phyloP scores from a whole-genome alignment of 2,797 vertebrate genomes.

The Huso huso region DNA sequence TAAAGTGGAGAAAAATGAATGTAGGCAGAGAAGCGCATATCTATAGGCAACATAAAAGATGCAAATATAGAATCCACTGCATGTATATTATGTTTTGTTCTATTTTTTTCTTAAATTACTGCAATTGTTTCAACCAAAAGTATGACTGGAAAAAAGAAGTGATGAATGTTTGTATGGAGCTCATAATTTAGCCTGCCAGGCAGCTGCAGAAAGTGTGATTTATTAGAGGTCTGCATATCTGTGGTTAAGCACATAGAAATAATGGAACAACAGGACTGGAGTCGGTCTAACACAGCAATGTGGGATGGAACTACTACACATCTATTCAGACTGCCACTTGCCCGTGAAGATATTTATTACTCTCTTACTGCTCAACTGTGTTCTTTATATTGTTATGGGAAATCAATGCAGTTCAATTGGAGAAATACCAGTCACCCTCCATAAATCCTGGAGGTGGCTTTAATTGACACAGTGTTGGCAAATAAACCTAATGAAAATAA shows the following conservation, averaged over 20 bases:
- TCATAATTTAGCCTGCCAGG: too few species aligned
- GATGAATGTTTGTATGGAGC: too few species aligned
- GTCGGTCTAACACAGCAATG: background rate
- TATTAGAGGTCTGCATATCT: too few species aligned
- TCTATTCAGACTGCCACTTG: conserved; percentile 18
- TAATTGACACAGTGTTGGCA: conserved; percentile 23
- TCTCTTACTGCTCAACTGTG: conserved; percentile 5
- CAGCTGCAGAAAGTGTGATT: too few species aligned
- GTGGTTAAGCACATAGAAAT: background rate
- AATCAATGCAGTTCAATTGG: conserved; percentile 21
- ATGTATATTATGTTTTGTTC: too few species aligned
- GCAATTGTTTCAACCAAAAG: too few species aligned
- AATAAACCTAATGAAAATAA: conserved; percentile 19
- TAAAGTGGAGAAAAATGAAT: too few species aligned
- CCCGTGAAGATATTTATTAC: conserved; percentile 19
- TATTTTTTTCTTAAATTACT: too few species aligned
- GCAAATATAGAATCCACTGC: too few species aligned
- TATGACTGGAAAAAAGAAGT: too few species aligned
- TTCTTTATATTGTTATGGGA: conserved; percentile 15
- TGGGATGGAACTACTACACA: background rate
- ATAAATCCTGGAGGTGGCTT: conserved; percentile 16
- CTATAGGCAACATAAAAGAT: too few species aligned
- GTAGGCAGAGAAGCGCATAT: too few species aligned
- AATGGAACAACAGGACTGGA: background rate
- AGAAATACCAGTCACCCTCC: conserved; percentile 12